These are phyloP conservation scores for Sterna hirundo DNA, from an alignment of 2,113 vertebrate species.

Conservation along the genomic window DNA sequence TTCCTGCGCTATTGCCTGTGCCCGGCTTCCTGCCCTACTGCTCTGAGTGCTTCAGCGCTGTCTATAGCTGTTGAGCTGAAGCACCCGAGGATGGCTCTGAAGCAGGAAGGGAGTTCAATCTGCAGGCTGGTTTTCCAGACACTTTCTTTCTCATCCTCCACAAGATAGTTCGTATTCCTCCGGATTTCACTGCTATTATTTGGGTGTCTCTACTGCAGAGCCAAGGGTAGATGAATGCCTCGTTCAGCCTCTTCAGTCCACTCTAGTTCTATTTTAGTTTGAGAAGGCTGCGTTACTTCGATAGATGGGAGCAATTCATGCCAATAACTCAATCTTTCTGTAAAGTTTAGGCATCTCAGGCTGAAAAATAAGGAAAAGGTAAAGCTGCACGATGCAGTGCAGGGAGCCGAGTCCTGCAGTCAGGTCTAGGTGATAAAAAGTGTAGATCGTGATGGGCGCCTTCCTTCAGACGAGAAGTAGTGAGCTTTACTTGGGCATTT, in stretches of 20 bases:
- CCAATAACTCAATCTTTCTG: background rate
- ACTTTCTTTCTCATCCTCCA: slow-evolving; percentile 53
- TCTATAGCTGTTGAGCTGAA: slow-evolving; percentile 65
- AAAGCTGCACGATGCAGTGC: accelerated
- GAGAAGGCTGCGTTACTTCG: slow-evolving; percentile 4
- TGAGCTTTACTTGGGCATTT: background rate
- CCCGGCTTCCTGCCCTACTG: slow-evolving; percentile 57
- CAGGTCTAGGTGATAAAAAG: background rate
- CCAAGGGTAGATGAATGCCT: slow-evolving; percentile 45
- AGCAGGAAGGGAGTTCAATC: slow-evolving; percentile 62
- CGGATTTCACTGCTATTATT: slow-evolving; percentile 41
- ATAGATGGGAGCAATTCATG: background rate
- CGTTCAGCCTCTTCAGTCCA: slow-evolving; percentile 63
- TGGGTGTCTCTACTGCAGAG: slow-evolving; percentile 40
- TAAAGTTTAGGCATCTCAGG: background rate
- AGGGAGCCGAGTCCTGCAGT: background rate
- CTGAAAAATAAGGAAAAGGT: background rate
- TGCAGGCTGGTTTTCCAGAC: slow-evolving; percentile 37
- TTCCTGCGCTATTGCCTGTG: slow-evolving; percentile 10
- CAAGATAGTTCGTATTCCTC: slow-evolving; percentile 41
- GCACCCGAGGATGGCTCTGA: slow-evolving; percentile 60
- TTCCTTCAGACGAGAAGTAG: background rate
- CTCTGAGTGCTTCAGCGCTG: slow-evolving; percentile 41
- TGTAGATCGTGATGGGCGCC: background rate
- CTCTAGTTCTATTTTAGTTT: slow-evolving; percentile 61